A percentile compares a stretch with the other conserved stretches of the same genome.
These are phyloP conservation scores for Cavia aperea DNA, from an alignment of 2,113 vertebrate genomes.

Conservation along the genomic window DNA sequence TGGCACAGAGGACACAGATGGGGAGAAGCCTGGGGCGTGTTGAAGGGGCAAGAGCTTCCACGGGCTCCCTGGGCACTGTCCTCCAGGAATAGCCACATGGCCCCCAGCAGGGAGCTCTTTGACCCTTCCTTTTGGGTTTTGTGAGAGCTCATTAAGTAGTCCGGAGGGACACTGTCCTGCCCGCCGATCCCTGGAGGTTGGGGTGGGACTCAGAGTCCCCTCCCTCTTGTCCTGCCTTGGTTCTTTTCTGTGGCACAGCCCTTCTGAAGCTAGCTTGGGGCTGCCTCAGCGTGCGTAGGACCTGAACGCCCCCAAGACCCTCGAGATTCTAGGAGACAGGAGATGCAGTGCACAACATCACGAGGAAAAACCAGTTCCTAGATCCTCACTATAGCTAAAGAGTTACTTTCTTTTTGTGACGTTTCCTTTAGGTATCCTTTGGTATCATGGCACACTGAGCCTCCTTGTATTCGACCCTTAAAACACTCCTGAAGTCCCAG, in stretches of 20 bases:
- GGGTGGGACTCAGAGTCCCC: no score
- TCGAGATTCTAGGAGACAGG: not conserved
- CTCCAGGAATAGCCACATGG: not conserved
- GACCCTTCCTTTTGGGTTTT: not conserved
- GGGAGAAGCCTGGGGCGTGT: not conserved
- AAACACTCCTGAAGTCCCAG: not conserved
- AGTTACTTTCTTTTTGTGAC: slow-evolving; percentile 16
- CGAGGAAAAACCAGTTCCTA: not conserved
- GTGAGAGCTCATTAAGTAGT: not conserved
- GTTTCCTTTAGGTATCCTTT: slow-evolving; percentile 35
- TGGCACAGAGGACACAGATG: no score
- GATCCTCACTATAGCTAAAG: not conserved
- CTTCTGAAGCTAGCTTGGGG: no score
- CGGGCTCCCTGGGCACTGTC: not conserved
- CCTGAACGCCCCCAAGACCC: not conserved
- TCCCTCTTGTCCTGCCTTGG: not conserved
- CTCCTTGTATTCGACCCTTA: not conserved
- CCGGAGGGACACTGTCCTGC: not conserved
- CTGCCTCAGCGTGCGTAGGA: no score
- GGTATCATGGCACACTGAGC: not conserved
- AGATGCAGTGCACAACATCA: not conserved
- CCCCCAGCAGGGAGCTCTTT: not conserved
- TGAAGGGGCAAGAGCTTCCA: not conserved
- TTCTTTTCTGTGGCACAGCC: not conserved
- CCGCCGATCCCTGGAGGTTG: not conserved